Evolutionary conservation across 1,140 invertebrate genomes (phyloP).

Genomic region (Melitaea cinxia): DNA sequence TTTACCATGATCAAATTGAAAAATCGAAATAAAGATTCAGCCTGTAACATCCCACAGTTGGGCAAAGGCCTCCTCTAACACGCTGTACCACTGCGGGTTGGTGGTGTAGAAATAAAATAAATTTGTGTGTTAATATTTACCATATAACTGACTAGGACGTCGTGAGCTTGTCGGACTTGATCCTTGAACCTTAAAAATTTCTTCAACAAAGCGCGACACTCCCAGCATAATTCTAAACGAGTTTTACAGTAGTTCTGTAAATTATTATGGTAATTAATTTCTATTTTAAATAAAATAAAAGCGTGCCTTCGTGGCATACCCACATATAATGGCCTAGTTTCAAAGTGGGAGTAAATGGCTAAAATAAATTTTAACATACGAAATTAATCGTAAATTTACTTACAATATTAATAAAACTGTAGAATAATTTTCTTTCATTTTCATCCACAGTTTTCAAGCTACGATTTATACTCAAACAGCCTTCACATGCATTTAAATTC

Average conservation of each 20-base stretch:
- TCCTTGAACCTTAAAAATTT: conserved; percentile 42
- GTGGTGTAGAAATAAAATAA: too few species aligned
- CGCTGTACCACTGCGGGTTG: too few species aligned
- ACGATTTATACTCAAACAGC: conserved; percentile 48
- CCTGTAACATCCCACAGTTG: too few species aligned
- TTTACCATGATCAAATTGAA: too few species aligned
- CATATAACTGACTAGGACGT: conserved; percentile 2
- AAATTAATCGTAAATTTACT: conserved; percentile 19
- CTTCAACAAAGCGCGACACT: conserved; percentile 44
- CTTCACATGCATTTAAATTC: conserved; percentile 42
- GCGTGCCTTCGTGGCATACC: too few species aligned
- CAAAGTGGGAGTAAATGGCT: too few species aligned
- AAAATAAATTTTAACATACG: not conserved
- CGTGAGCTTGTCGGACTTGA: conserved; percentile 43
- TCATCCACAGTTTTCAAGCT: conserved; percentile 34
- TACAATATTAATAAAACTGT: conserved; percentile 33
- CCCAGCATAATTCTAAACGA: conserved; percentile 51
- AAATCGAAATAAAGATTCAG: too few species aligned
- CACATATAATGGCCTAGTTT: too few species aligned
- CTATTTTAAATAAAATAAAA: too few species aligned
- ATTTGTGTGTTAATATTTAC: too few species aligned
- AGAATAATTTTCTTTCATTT: conserved; percentile 33
- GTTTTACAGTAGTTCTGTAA: conserved; percentile 21
- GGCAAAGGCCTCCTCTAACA: too few species aligned
- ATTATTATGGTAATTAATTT: too few species aligned